Evolutionary conservation across 2,888 invertebrate species (phyloP).

Genomic region (Pseudeuparius sepicola): DNA sequence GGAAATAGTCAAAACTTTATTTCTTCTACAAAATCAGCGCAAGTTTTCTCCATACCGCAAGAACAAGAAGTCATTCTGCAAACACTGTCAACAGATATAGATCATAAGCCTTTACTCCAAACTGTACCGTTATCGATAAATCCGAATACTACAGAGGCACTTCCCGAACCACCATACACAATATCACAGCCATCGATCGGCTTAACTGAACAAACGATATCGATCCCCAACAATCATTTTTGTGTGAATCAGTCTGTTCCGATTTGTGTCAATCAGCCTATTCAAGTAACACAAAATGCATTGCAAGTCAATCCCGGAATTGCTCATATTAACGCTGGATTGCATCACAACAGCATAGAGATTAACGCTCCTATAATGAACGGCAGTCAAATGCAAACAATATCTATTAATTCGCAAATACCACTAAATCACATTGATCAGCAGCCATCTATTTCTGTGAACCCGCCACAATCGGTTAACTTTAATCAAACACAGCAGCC

Average conservation of each 20-base stretch:
- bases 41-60: too few relatives aligned
- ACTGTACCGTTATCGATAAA: slow-evolving; percentile 23
- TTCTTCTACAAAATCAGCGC: slow-evolving; percentile 28
- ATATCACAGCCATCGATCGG: slow-evolving; percentile 22
- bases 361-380: slow-evolving; percentile 9
- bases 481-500: slow-evolving; percentile 30
- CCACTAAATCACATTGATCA: slow-evolving; percentile 27
- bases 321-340: slow-evolving; percentile 5
- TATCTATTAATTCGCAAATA: slow-evolving; percentile 19
- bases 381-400: slow-evolving; percentile 2
- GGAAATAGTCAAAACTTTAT: slow-evolving; percentile 35
- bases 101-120: slow-evolving; percentile 25
- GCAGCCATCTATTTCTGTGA: slow-evolving; percentile 15
- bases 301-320: slow-evolving; percentile 11
- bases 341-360: slow-evolving; percentile 9
- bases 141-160: slow-evolving; percentile 20
- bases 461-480: slow-evolving; percentile 27
- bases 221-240: slow-evolving; percentile 25
- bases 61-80: slow-evolving; percentile 16
- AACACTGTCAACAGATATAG: slow-evolving; percentile 10
- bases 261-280: slow-evolving; percentile 30
- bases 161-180: slow-evolving; percentile 21
- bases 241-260: slow-evolving; percentile 31
- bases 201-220: slow-evolving; percentile 21
- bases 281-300: slow-evolving; percentile 22